Conservation (phyloP, 2,113 vertebrate species). For the Xenopus tropicalis region DNA sequence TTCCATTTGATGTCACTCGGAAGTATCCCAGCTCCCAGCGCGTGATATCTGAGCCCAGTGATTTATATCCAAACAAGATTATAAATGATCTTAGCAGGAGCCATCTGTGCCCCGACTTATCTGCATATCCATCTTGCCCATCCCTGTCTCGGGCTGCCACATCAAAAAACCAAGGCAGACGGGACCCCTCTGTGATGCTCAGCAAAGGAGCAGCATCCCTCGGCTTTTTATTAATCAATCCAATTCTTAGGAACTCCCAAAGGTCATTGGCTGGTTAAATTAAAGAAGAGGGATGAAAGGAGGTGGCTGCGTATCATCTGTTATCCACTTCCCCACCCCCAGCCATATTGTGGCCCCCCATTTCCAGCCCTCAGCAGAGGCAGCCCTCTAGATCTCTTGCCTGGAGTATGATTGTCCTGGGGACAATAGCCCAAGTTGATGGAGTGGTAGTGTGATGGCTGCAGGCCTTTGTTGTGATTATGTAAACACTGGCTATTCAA, state of each 20-base stretch:
- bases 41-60: neutral
- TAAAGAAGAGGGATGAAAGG: conserved; percentile 25
- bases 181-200: conserved; percentile 22
- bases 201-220: conserved; percentile 19
- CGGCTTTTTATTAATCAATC: conserved; percentile 30
- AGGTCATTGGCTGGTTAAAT: conserved; percentile 41
- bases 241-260: conserved; percentile 7
- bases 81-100: conserved; percentile 21
- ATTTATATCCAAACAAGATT: conserved; percentile 1
- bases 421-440: conserved; percentile 35
- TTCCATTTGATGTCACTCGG: neutral
- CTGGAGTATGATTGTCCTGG: conserved; percentile 41
- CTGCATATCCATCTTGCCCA: conserved; percentile 25
- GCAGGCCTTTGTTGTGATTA: conserved; percentile 44
- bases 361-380: conserved; percentile 22
- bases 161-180: conserved; percentile 16
- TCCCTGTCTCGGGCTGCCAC: neutral
- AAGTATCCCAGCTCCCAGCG: neutral
- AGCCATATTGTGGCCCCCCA: conserved; percentile 9
- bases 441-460: conserved; percentile 38
- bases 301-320: conserved; percentile 37
- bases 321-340: conserved; percentile 22
- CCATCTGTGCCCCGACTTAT: conserved; percentile 17
- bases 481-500: conserved; percentile 45
- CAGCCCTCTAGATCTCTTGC: conserved; percentile 9